Evolutionary conservation across 2,113 vertebrate genomes (phyloP).

Genomic region (Pogonocichla stellata): DNA sequence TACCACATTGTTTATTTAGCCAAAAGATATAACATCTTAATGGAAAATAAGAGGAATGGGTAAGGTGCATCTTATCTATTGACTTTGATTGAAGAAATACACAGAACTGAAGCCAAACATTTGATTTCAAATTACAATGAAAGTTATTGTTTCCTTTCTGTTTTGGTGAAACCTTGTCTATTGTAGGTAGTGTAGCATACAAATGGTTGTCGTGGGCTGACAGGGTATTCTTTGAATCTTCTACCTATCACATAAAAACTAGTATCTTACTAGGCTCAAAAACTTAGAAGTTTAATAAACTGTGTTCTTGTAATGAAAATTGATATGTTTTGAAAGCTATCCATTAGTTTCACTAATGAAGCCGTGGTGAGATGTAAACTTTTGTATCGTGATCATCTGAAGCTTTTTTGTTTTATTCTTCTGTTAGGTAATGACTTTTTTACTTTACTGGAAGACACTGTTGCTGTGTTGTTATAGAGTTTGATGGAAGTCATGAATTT

Average conservation of each 20-base stretch:
- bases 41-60: not conserved
- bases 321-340: not conserved
- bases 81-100: not conserved
- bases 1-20: not conserved
- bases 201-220: not conserved
- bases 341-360: not conserved
- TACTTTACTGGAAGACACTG: not conserved
- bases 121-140: not conserved
- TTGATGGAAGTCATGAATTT: not conserved
- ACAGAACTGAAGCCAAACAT: not conserved
- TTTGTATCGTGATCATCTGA: not conserved
- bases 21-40: not conserved
- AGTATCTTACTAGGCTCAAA: not conserved
- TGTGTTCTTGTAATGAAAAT: not conserved
- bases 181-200: not conserved
- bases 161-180: not conserved
- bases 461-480: not conserved
- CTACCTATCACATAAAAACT: not conserved
- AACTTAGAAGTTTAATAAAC: not conserved
- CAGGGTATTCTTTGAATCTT: not conserved
- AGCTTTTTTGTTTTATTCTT: not conserved
- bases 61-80: not conserved
- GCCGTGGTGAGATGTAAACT: not conserved
- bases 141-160: not conserved
- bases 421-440: not conserved